These are phyloP conservation scores for Eleutherodactylus coqui DNA, from an alignment of 2,797 vertebrate genomes.

Conservation along the genomic window DNA sequence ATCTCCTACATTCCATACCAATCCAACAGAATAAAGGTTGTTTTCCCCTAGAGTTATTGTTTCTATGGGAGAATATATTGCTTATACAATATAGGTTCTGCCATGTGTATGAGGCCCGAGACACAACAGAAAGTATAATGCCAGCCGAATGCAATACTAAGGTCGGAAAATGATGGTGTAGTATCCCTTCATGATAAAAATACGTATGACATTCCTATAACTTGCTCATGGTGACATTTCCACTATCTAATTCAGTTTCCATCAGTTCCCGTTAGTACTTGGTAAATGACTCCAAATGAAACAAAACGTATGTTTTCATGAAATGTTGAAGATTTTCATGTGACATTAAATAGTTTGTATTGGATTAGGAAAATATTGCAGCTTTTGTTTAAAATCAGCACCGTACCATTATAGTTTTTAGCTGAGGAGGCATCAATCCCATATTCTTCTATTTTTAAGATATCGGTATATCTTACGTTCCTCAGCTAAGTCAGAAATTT, in stretches of 20 bases:
- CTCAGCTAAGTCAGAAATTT: background rate
- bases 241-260: conserved; percentile 35
- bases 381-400: too few relatives aligned
- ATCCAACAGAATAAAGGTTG: background rate
- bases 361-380: too few relatives aligned
- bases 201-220: conserved; percentile 40
- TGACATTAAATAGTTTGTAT: too few relatives aligned
- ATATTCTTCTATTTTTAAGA: background rate
- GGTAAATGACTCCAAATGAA: background rate
- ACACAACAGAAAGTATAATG: background rate
- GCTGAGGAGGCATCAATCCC: background rate
- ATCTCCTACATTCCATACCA: background rate
- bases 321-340: conserved; percentile 6
- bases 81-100: background rate
- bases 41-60: background rate
- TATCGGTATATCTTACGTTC: conserved; percentile 6
- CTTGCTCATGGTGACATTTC: conserved; percentile 32
- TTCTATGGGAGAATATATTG: background rate
- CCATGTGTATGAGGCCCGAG: background rate
- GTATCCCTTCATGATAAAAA: conserved; percentile 24
- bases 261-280: conserved; percentile 9
- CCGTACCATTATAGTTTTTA: too few relatives aligned
- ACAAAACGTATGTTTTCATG: background rate
- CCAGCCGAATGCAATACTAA: background rate
- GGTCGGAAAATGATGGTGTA: background rate